Evolutionary conservation across 2,113 vertebrate species (phyloP).

Genomic region (Neofelis nebulosa): DNA sequence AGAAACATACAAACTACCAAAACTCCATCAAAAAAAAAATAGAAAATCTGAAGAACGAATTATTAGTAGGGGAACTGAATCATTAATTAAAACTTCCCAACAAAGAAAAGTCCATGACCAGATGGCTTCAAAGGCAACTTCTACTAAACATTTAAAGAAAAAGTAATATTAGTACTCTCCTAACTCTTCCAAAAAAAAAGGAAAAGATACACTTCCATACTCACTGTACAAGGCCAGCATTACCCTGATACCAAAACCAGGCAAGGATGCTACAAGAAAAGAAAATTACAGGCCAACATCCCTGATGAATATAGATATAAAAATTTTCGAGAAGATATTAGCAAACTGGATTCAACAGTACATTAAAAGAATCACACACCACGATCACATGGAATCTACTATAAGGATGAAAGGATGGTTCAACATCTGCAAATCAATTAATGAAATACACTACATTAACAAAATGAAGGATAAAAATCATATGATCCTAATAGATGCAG

Average conservation of each 20-base stretch:
- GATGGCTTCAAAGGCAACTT: neutral
- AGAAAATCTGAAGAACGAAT: neutral
- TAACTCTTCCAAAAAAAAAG: neutral
- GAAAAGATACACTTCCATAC: neutral
- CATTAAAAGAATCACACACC: neutral
- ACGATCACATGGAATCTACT: neutral
- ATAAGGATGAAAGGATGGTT: neutral
- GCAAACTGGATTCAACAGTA: neutral
- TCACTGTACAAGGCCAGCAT: neutral
- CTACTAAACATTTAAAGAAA: neutral
- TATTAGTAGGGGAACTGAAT: neutral
- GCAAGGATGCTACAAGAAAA: neutral
- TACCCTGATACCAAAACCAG: neutral
- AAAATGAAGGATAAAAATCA: neutral
- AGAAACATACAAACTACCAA: neutral
- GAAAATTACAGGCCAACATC: neutral
- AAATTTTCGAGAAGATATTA: neutral
- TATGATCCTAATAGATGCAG: neutral
- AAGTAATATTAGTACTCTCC: neutral
- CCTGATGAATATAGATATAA: neutral
- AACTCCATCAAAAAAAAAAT: neutral
- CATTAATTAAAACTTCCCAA: neutral
- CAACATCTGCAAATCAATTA: neutral
- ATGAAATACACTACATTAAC: neutral
- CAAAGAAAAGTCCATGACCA: neutral